phyloP scores from a whole-genome alignment of 2,888 invertebrate genomes.

The Isoperla grammatica region DNA sequence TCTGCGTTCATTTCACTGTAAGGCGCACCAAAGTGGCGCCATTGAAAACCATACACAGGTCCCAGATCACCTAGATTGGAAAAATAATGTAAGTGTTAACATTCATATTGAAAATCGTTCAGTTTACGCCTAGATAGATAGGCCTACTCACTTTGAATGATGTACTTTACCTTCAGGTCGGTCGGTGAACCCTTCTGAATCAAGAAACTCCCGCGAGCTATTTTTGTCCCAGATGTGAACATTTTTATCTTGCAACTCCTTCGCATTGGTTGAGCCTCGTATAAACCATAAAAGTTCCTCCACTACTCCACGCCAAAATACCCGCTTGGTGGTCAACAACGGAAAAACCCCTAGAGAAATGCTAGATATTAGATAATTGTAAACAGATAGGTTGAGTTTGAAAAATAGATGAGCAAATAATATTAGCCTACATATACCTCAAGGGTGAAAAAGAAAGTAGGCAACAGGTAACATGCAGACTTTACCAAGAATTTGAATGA shows the following conservation, averaged over 20 bases:
- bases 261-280: conserved; percentile 82
- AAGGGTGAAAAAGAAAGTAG: not conserved
- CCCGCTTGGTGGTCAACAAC: conserved; percentile 88
- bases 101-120: too few species aligned
- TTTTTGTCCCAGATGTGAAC: conserved; percentile 97
- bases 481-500: conserved; percentile 10
- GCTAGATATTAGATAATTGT: too few species aligned
- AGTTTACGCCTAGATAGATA: too few species aligned
- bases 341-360: conserved; percentile 59
- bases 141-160: too few species aligned
- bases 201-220: conserved; percentile 83
- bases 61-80: conserved; percentile 82
- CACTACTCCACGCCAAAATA: conserved; percentile 85
- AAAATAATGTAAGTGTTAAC: too few species aligned
- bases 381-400: conserved; percentile 6
- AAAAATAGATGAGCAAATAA: not conserved
- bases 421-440: too few species aligned
- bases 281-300: conserved; percentile 96
- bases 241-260: conserved; percentile 67
- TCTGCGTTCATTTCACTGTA: conserved; percentile 77
- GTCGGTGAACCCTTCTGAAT: conserved; percentile 74
- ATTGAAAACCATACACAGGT: conserved; percentile 97
- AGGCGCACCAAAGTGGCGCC: conserved; percentile 94
- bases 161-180: conserved; percentile 68
- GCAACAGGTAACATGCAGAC: conserved; percentile 1